phyloP scores from a whole-genome alignment of 1,140 invertebrate species.

The Panagrolaimus sp. region DNA sequence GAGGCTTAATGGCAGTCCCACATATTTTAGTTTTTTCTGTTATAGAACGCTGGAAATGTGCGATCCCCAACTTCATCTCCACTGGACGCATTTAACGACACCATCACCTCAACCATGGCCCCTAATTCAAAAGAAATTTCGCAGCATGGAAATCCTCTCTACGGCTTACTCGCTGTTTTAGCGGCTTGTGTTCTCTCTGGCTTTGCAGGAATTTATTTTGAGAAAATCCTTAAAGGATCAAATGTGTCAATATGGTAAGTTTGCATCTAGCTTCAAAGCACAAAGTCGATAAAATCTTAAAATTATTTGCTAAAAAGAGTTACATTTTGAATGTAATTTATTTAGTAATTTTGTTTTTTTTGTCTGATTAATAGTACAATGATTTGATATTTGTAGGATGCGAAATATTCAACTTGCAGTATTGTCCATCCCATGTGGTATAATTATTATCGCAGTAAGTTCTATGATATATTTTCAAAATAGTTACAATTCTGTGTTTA shows the following conservation, averaged over 20 bases:
- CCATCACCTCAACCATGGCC: slow-evolving; percentile 55
- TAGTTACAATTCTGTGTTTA: slow-evolving; percentile 32
- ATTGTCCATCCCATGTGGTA: slow-evolving; percentile 28
- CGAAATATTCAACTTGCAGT: slow-evolving; percentile 38
- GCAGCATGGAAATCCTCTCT: slow-evolving; percentile 63
- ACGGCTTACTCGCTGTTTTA: background rate
- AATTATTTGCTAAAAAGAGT: too few relatives aligned
- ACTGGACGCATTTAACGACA: slow-evolving; percentile 36
- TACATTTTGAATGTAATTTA: too few relatives aligned
- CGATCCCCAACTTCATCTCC: too few relatives aligned
- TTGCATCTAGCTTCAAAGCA: too few relatives aligned
- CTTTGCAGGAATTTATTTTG: slow-evolving; percentile 97
- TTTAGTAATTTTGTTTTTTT: too few relatives aligned
- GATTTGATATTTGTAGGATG: background rate
- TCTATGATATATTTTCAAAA: slow-evolving; percentile 31
- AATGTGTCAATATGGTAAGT: slow-evolving; percentile 79
- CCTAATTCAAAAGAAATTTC: background rate
- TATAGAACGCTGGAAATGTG: too few relatives aligned
- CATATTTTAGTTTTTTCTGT: too few relatives aligned
- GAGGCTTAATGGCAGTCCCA: background rate
- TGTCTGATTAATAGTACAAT: too few relatives aligned
- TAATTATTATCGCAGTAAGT: slow-evolving; percentile 47
- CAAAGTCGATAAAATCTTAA: too few relatives aligned
- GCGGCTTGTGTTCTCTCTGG: slow-evolving; percentile 58
- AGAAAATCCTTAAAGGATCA: slow-evolving; percentile 92